phyloP scores from a whole-genome alignment of 2,888 invertebrate genomes.

The Lissonota sp. region DNA sequence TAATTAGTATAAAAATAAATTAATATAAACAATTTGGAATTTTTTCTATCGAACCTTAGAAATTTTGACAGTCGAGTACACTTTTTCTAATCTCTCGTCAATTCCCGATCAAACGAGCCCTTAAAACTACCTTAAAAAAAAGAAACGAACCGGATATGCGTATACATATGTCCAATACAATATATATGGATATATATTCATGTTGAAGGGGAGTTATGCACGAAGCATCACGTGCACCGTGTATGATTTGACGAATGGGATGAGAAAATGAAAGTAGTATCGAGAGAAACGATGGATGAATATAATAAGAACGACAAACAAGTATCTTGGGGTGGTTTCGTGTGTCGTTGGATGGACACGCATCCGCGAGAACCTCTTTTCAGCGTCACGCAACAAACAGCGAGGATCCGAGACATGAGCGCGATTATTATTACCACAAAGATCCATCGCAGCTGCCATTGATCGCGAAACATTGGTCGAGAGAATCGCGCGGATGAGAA shows the following conservation, averaged over 20 bases:
- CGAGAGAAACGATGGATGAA: conserved; percentile 23
- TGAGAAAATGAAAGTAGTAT: conserved; percentile 48
- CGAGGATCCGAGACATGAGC: too few relatives aligned
- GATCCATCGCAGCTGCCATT: conserved; percentile 15
- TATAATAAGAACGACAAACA: conserved; percentile 6
- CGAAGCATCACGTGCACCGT: conserved; percentile 52
- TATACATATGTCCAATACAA: background rate
- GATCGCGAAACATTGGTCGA: background rate
- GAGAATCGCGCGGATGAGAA: background rate
- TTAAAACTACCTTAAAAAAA: background rate
- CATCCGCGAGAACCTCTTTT: conserved; percentile 49
- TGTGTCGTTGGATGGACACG: conserved; percentile 54
- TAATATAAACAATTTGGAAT: background rate
- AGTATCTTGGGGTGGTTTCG: conserved; percentile 37
- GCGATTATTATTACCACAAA: background rate
- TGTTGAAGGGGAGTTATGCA: conserved; percentile 29
- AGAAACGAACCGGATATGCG: conserved; percentile 35
- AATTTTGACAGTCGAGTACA: too few relatives aligned
- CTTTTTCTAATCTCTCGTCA: too few relatives aligned
- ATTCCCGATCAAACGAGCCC: too few relatives aligned
- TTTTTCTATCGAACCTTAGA: too few relatives aligned
- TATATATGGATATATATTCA: background rate
- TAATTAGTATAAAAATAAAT: conserved; percentile 2
- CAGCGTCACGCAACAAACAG: conserved; percentile 38
- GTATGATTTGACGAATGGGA: conserved; percentile 53